These are phyloP conservation scores for Caretta caretta DNA, from an alignment of 2,113 vertebrate species.

Conservation along the genomic window DNA sequence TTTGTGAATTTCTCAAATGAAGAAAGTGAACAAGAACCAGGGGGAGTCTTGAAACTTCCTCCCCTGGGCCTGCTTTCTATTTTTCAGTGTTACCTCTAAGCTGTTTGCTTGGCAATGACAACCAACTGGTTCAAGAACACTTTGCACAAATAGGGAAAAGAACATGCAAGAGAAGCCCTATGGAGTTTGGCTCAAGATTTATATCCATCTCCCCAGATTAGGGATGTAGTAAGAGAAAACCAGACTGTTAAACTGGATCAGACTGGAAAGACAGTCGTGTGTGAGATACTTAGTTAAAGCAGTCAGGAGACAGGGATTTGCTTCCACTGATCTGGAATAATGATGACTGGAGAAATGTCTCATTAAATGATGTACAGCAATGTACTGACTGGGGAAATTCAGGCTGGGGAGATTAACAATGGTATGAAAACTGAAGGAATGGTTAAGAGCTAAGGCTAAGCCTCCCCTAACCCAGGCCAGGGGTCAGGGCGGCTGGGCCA, in stretches of 20 bases:
- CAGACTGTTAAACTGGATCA: constrained; percentile 66
- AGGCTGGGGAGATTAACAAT: constrained; percentile 23
- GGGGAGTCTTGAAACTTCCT: constrained; percentile 3
- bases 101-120: constrained; percentile 45
- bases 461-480: too few species aligned
- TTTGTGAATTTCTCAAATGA: constrained; percentile 21
- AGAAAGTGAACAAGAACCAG: constrained; percentile 8
- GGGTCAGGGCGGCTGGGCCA: too few species aligned
- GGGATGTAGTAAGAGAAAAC: constrained; percentile 1
- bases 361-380: constrained; percentile 19
- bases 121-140: neutral
- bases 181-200: constrained; percentile 60
- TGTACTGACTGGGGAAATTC: constrained; percentile 38
- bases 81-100: constrained; percentile 23
- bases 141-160: constrained; percentile 17
- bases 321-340: constrained; percentile 65
- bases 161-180: constrained; percentile 14
- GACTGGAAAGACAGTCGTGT: constrained; percentile 68
- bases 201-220: constrained; percentile 65
- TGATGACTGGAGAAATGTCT: constrained; percentile 59
- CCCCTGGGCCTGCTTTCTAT: neutral
- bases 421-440: neutral
- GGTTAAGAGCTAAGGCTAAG: neutral
- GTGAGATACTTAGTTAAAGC: constrained; percentile 68
- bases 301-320: constrained; percentile 73